phyloP scores from a whole-genome alignment of 2,113 vertebrate genomes.

The Trinectes maculatus region DNA sequence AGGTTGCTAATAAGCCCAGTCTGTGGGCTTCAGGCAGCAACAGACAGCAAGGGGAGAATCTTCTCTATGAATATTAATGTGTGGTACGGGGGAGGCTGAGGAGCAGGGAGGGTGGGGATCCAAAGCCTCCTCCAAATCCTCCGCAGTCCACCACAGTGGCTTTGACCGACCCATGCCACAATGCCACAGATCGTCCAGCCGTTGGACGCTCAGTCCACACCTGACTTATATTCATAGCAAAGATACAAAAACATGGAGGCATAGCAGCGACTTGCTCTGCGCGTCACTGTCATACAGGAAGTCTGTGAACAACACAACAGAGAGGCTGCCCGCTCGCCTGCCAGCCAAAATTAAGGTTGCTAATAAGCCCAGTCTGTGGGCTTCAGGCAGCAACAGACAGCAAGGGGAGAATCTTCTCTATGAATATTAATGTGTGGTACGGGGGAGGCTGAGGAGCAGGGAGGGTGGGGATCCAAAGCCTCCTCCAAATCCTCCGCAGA shows the following conservation, averaged over 20 bases:
- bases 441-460: slow-evolving; percentile 62
- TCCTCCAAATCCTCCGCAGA: slow-evolving; percentile 78
- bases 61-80: slow-evolving; percentile 85
- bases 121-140: slow-evolving; percentile 79
- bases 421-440: slow-evolving; percentile 83
- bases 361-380: slow-evolving; percentile 63
- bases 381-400: slow-evolving; percentile 73
- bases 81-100: slow-evolving; percentile 60
- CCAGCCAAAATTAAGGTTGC: slow-evolving; percentile 59
- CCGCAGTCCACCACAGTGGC: slow-evolving; percentile 34
- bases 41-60: slow-evolving; percentile 73
- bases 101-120: slow-evolving; percentile 50
- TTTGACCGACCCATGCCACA: slow-evolving; percentile 55
- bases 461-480: slow-evolving; percentile 63
- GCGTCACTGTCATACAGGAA: slow-evolving; percentile 20
- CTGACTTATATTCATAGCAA: not conserved
- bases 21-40: slow-evolving; percentile 66
- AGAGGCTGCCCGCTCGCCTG: slow-evolving; percentile 56
- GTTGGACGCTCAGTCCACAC: too few species aligned
- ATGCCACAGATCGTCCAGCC: slow-evolving; percentile 30
- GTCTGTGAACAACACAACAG: slow-evolving; percentile 51
- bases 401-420: slow-evolving; percentile 71
- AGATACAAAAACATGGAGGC: slow-evolving; percentile 4
- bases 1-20: slow-evolving; percentile 62
- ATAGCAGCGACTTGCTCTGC: not conserved